A percentile compares a stretch with the other conserved stretches of the same genome.
phyloP scores from a whole-genome alignment of 2,888 invertebrate genomes.

The Anthophora plumipes region DNA sequence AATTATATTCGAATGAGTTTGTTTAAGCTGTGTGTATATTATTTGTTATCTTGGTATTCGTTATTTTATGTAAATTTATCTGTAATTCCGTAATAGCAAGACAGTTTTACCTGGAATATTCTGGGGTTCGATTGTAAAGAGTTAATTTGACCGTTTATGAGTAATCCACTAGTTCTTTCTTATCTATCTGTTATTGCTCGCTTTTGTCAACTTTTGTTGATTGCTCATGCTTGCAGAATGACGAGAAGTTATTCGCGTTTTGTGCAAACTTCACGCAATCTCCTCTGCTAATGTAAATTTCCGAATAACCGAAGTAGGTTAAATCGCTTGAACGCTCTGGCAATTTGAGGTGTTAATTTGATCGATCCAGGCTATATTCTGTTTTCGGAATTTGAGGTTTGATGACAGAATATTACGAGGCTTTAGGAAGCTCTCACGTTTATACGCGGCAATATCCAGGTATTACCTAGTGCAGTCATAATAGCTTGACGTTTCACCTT shows the following conservation, averaged over 20 bases:
- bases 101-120: too few relatives aligned
- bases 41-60: too few relatives aligned
- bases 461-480: neutral
- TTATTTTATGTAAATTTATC: too few relatives aligned
- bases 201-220: neutral
- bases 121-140: too few relatives aligned
- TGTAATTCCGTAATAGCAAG: too few relatives aligned
- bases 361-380: neutral
- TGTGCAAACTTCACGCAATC: neutral
- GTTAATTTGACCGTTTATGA: too few relatives aligned
- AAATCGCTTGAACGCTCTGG: neutral
- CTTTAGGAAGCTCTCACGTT: neutral
- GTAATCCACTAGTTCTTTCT: neutral
- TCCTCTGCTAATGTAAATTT: neutral
- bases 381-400: neutral
- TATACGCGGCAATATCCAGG: neutral
- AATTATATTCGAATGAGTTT: too few relatives aligned
- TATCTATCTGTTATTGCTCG: neutral
- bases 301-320: neutral
- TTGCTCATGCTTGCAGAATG: neutral
- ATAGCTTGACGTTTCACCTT: constrained; percentile 2
- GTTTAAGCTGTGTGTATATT: too few relatives aligned
- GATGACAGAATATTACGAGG: neutral
- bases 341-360: neutral
- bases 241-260: neutral